These are phyloP conservation scores for Archocentrus centrarchus DNA, from an alignment of 2,113 vertebrate species.

Conservation along the genomic window DNA sequence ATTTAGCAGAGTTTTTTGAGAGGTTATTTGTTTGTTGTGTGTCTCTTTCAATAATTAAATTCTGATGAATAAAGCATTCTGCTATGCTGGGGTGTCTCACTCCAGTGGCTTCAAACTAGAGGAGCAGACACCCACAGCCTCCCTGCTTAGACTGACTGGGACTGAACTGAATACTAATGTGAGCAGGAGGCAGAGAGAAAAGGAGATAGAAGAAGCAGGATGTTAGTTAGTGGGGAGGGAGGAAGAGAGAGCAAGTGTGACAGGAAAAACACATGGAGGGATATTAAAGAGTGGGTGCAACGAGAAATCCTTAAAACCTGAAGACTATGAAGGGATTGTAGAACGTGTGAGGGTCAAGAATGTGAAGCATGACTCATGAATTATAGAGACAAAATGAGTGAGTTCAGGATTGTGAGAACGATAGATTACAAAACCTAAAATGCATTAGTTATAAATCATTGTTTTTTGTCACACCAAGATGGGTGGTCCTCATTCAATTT, in stretches of 20 bases:
- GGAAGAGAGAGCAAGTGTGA: conserved; percentile 7
- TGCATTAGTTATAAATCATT: background rate
- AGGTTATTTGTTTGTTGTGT: conserved; percentile 17
- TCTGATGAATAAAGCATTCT: conserved; percentile 66
- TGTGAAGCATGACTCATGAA: conserved; percentile 34
- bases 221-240: conserved; percentile 11
- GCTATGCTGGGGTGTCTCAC: conserved; percentile 44
- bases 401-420: background rate
- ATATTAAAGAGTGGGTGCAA: background rate
- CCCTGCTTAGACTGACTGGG: conserved; percentile 58
- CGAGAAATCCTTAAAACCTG: conserved; percentile 14
- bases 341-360: conserved; percentile 1
- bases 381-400: background rate
- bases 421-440: no score
- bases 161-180: conserved; percentile 79
- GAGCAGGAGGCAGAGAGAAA: conserved; percentile 37
- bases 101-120: conserved; percentile 60
- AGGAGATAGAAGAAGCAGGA: conserved; percentile 19
- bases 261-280: conserved; percentile 38
- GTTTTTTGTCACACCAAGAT: background rate
- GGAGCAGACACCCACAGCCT: conserved; percentile 64
- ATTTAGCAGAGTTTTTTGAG: conserved; percentile 16
- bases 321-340: background rate
- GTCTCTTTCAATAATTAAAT: conserved; percentile 55
- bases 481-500: background rate